Evolutionary conservation across 2,888 invertebrate genomes (phyloP).

Genomic region (Drosophila planitibia): DNA sequence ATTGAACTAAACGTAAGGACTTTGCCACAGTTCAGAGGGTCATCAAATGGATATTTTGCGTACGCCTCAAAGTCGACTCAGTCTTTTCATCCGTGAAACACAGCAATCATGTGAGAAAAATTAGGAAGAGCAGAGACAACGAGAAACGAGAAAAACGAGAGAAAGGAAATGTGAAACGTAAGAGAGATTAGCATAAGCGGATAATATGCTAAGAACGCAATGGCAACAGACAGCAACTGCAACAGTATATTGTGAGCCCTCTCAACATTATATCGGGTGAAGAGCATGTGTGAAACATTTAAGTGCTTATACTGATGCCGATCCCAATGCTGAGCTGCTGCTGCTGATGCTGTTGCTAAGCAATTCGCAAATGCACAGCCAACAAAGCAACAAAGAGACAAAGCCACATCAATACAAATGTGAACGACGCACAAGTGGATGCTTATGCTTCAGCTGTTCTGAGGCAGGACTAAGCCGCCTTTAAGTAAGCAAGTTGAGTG

Average conservation of each 20-base stretch:
- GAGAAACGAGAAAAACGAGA: background rate
- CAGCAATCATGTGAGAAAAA: conserved; percentile 31
- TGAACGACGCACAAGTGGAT: conserved; percentile 26
- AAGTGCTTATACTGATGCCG: conserved; percentile 61
- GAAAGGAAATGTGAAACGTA: conserved; percentile 61
- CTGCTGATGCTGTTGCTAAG: conserved; percentile 10
- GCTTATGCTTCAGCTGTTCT: conserved; percentile 16
- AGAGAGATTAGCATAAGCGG: conserved; percentile 80
- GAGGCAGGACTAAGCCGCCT: conserved; percentile 6
- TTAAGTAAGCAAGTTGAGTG: conserved; percentile 34
- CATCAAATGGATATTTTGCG: conserved; percentile 52
- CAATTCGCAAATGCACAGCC: conserved; percentile 43
- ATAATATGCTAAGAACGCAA: conserved; percentile 62
- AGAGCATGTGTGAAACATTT: conserved; percentile 62
- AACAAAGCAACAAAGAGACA: conserved; percentile 30
- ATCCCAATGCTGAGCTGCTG: background rate
- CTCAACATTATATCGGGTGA: conserved; percentile 28
- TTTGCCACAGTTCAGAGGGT: conserved; percentile 43
- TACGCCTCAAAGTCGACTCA: conserved; percentile 61
- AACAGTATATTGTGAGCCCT: conserved; percentile 28
- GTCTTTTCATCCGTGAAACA: conserved; percentile 59
- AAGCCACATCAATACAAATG: conserved; percentile 38
- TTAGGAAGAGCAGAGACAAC: conserved; percentile 11
- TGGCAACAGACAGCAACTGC: conserved; percentile 43
- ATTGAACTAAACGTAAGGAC: conserved; percentile 55